Evolutionary conservation across 2,797 vertebrate species (phyloP).

Genomic region (Bradypus variegatus): DNA sequence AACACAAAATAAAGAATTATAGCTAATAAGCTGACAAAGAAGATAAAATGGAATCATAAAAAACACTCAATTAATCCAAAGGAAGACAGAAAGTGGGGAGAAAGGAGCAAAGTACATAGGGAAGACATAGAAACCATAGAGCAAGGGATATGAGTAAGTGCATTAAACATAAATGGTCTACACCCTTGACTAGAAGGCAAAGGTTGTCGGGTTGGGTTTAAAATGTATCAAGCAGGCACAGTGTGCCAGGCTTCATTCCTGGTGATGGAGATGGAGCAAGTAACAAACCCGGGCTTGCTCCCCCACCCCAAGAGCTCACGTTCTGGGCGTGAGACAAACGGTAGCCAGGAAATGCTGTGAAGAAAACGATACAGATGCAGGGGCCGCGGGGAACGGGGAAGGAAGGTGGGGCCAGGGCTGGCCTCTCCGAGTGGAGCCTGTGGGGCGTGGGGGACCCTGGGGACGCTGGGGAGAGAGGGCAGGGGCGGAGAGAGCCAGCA

Average conservation of each 20-base stretch:
- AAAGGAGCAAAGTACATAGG: neutral
- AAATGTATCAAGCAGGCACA: neutral
- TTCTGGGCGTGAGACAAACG: too few relatives aligned
- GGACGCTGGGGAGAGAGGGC: neutral
- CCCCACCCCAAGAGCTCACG: neutral
- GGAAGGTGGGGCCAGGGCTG: neutral
- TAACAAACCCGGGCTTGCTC: neutral
- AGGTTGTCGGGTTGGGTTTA: neutral
- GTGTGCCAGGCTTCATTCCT: rapidly evolving
- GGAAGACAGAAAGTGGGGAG: neutral
- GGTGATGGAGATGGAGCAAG: neutral
- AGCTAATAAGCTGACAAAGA: neutral
- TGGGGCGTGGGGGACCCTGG: neutral
- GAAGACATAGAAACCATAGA: neutral
- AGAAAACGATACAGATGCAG: neutral
- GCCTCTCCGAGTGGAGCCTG: neutral
- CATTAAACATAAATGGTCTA: rapidly evolving
- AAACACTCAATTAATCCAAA: neutral
- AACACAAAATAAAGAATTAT: neutral
- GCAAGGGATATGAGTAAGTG: rapidly evolving
- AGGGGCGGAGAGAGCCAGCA: neutral
- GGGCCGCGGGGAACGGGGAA: neutral
- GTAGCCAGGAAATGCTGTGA: too few relatives aligned
- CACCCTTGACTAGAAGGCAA: neutral
- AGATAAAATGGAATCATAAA: neutral